Conservation (phyloP, 2,113 vertebrate species). For the Bombycilla garrulus region DNA sequence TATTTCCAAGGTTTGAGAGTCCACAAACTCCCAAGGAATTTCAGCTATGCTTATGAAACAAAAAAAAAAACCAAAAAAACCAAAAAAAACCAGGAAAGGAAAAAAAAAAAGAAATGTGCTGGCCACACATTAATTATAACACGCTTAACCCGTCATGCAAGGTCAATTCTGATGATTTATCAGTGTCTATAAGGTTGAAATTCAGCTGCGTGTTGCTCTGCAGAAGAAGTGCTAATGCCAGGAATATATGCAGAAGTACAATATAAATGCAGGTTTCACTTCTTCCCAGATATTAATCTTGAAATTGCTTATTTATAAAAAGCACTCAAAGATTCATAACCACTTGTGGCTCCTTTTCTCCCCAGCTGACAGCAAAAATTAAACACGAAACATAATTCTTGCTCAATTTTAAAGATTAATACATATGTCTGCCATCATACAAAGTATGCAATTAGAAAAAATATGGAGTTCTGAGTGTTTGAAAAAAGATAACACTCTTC, state of each 20-base stretch:
- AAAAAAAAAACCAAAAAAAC: too few species aligned
- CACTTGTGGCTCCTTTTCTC: neutral
- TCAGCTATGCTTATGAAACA: neutral
- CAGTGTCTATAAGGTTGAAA: neutral
- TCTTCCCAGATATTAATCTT: neutral
- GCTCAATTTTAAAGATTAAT: neutral
- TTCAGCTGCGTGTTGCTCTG: neutral
- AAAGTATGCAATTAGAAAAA: constrained; percentile 4
- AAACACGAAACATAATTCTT: neutral
- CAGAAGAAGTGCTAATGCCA: neutral
- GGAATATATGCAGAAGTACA: neutral
- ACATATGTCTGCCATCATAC: neutral
- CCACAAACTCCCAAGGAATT: neutral
- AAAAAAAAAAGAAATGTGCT: neutral
- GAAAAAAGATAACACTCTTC: neutral
- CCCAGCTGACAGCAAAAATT: neutral
- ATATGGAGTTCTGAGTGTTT: neutral
- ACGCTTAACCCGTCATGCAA: neutral
- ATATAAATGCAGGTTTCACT: neutral
- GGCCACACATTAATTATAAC: neutral
- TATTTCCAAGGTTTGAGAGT: neutral
- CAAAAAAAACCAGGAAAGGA: too few species aligned
- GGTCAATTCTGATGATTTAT: neutral
- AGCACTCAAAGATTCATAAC: neutral
- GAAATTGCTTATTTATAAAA: constrained; percentile 20